Evolutionary conservation across 2,888 invertebrate species (phyloP).

Genomic region (Zhuqinia jingwanae): DNA sequence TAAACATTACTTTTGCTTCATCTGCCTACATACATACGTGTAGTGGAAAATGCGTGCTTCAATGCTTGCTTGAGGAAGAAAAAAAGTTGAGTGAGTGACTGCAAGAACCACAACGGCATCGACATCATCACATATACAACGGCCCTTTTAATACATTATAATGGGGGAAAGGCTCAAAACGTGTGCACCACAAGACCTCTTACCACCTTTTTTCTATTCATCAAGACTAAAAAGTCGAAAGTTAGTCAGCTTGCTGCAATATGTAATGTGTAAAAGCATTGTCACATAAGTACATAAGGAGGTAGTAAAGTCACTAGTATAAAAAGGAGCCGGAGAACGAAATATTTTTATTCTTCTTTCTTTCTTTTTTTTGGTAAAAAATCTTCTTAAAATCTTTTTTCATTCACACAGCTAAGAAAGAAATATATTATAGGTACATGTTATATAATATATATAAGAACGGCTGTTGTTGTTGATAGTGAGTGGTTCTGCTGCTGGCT

Average conservation of each 20-base stretch:
- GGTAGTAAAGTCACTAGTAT: slow-evolving; percentile 10
- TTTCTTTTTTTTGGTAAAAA: slow-evolving; percentile 1
- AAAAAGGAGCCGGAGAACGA: no score
- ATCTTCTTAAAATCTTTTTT: slow-evolving; percentile 57
- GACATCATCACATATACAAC: neutral
- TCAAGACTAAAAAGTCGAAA: slow-evolving; percentile 59
- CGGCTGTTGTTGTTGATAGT: no score
- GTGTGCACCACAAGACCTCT: slow-evolving; percentile 35
- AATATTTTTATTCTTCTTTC: no score
- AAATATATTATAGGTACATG: no score
- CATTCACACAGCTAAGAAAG: slow-evolving; percentile 28
- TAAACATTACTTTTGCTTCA: slow-evolving; percentile 50
- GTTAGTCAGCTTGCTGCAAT: slow-evolving; percentile 45
- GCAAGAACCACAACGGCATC: slow-evolving; percentile 33
- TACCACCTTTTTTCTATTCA: slow-evolving; percentile 50
- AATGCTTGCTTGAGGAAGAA: slow-evolving; percentile 23
- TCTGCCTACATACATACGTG: slow-evolving; percentile 40
- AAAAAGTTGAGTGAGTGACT: slow-evolving; percentile 19
- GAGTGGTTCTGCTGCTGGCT: slow-evolving; percentile 26
- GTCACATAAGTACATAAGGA: neutral
- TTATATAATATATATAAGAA: no score
- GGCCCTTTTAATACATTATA: slow-evolving; percentile 23
- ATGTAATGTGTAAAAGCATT: neutral
- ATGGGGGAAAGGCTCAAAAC: slow-evolving; percentile 46
- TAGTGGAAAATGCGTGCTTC: slow-evolving; percentile 28